Conservation (phyloP, 2,888 invertebrate species). For the Polia nebulosa region DNA sequence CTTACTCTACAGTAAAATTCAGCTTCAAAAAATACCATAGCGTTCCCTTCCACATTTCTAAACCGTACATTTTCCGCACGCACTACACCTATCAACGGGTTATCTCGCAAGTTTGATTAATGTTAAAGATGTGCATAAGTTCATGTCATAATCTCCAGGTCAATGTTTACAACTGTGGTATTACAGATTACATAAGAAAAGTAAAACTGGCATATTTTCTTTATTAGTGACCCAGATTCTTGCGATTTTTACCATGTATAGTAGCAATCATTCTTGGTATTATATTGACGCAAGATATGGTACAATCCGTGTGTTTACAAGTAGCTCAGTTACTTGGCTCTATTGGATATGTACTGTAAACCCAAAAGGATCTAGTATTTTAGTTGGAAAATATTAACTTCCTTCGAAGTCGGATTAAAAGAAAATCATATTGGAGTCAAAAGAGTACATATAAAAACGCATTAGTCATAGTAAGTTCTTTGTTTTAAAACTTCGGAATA, state of each 20-base stretch:
- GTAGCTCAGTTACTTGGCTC: not conserved
- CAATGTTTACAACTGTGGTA: slow-evolving; percentile 41
- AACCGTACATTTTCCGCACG: slow-evolving; percentile 12
- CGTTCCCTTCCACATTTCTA: not conserved
- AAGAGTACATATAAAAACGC: not conserved
- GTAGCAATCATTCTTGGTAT: slow-evolving; percentile 32
- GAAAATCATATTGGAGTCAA: not conserved
- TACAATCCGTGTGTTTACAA: not conserved
- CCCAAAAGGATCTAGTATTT: not conserved
- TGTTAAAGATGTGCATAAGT: slow-evolving; percentile 31
- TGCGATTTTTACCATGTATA: slow-evolving; percentile 48
- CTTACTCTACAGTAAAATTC: not conserved
- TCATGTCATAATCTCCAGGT: slow-evolving; percentile 47
- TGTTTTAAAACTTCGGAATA: slow-evolving; percentile 29
- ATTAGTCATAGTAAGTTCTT: not conserved
- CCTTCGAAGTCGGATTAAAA: not conserved
- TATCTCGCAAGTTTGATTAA: slow-evolving; percentile 36
- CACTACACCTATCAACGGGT: slow-evolving; percentile 2
- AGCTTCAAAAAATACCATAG: not conserved
- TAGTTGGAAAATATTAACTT: no score
- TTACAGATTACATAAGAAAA: slow-evolving; percentile 38
- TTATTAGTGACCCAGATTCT: slow-evolving; percentile 27
- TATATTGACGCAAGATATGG: slow-evolving; percentile 19
- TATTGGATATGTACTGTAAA: no score
- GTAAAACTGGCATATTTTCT: slow-evolving; percentile 53